Evolutionary conservation across 2,888 invertebrate genomes (phyloP).

Genomic region (Phyllotreta striolata): DNA sequence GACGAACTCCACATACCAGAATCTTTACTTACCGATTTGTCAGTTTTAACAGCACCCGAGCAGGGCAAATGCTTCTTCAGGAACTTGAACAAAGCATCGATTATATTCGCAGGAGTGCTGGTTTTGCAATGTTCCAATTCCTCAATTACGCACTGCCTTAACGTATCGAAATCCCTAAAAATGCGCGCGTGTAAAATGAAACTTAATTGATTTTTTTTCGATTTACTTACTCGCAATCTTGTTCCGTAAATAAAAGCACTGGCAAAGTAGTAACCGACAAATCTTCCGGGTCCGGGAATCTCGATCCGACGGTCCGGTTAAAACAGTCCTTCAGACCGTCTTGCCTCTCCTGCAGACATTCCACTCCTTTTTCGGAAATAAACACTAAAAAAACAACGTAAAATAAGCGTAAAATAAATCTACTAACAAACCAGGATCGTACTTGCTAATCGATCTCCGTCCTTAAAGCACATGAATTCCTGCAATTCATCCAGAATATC

Average conservation of each 20-base stretch:
- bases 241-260: constrained; percentile 64
- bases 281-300: constrained; percentile 62
- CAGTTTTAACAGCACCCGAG: constrained; percentile 31
- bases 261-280: constrained; percentile 65
- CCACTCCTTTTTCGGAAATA: constrained; percentile 81
- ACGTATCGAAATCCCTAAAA: constrained; percentile 65
- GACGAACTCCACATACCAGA: background rate
- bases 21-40: background rate
- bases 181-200: constrained; percentile 12
- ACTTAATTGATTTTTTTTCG: background rate
- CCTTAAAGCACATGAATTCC: constrained; percentile 79
- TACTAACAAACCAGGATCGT: constrained; percentile 57
- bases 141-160: constrained; percentile 68
- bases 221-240: constrained; percentile 63
- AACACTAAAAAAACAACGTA: constrained; percentile 67
- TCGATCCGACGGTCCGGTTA: constrained; percentile 68
- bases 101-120: constrained; percentile 81
- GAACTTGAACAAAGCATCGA: constrained; percentile 77
- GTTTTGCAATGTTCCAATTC: constrained; percentile 73
- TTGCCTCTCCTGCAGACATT: constrained; percentile 72
- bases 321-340: constrained; percentile 70
- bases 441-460: constrained; percentile 84
- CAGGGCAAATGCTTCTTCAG: constrained; percentile 72
- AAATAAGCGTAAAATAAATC: background rate
- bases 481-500: constrained; percentile 75